phyloP scores from a whole-genome alignment of 2,888 invertebrate genomes.

The Megalurothrips usitatus region DNA sequence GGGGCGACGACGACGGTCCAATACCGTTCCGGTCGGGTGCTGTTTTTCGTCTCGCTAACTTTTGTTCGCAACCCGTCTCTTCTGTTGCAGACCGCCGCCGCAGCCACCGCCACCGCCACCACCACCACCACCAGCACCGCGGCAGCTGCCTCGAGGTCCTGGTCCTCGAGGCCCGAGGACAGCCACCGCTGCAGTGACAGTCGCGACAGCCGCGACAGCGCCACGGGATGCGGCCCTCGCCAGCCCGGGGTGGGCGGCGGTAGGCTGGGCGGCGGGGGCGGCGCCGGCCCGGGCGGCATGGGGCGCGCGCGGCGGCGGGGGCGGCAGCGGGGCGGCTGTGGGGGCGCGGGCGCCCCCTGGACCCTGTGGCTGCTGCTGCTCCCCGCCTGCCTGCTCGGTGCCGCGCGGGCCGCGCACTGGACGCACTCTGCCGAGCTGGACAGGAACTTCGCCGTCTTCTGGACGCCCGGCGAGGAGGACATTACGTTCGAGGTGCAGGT shows the following conservation, averaged over 20 bases:
- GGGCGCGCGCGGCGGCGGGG: neutral
- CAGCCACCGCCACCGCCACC: neutral
- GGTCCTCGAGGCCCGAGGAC: neutral
- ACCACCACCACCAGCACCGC: neutral
- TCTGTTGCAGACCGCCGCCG: neutral
- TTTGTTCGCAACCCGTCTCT: neutral
- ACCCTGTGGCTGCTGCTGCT: neutral
- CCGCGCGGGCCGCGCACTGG: conserved; percentile 47
- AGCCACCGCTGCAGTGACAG: neutral
- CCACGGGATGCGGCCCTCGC: neutral
- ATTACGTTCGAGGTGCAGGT: conserved; percentile 80
- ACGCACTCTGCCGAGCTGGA: conserved; percentile 55
- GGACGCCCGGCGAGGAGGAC: conserved; percentile 68
- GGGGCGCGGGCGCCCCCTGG: neutral
- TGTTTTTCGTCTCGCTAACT: neutral
- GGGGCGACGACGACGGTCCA: too few species aligned
- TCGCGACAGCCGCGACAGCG: too few species aligned
- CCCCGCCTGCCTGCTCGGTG: neutral
- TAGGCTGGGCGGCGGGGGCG: conserved; percentile 51
- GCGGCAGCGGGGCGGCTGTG: neutral
- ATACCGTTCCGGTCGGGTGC: neutral
- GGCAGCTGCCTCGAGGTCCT: neutral
- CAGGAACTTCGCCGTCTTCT: conserved; percentile 60
- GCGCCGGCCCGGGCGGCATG: conserved; percentile 41
- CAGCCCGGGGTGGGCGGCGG: conserved; percentile 33